Evolutionary conservation across 2,888 invertebrate species (phyloP).

Genomic region (Oxyscelio sp.): DNA sequence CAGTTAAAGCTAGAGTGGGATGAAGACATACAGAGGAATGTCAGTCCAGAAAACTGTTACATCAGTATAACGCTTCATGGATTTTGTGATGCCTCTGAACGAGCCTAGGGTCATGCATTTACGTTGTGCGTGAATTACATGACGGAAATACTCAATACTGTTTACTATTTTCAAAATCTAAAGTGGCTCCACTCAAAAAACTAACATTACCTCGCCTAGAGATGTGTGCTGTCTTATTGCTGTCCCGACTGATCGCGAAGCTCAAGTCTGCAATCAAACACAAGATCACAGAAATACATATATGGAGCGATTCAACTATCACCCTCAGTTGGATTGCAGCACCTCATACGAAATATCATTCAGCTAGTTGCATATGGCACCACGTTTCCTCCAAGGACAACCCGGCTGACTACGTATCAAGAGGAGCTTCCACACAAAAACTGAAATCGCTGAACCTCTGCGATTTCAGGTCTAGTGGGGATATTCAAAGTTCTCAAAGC

Average conservation of each 20-base stretch:
- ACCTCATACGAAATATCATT: too few species aligned
- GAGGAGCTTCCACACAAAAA: background rate
- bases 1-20: conserved; percentile 33
- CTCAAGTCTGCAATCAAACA: too few species aligned
- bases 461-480: too few species aligned
- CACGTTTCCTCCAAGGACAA: background rate
- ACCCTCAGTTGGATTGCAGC: too few species aligned
- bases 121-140: too few species aligned
- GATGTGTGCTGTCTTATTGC: background rate
- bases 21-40: conserved; percentile 13
- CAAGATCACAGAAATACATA: too few species aligned
- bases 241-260: too few species aligned
- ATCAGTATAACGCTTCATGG: background rate
- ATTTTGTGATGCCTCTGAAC: conserved; percentile 1
- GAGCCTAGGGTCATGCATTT: background rate
- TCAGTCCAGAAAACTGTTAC: background rate
- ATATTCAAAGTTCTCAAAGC: too few species aligned
- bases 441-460: background rate
- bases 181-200: background rate
- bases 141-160: background rate
- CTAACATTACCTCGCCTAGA: background rate
- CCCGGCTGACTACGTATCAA: background rate
- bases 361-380: background rate
- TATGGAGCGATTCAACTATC: too few species aligned
- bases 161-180: conserved; percentile 1